These are phyloP conservation scores for Neodon shergylaensis DNA, from an alignment of 2,113 vertebrate species.

Conservation along the genomic window DNA sequence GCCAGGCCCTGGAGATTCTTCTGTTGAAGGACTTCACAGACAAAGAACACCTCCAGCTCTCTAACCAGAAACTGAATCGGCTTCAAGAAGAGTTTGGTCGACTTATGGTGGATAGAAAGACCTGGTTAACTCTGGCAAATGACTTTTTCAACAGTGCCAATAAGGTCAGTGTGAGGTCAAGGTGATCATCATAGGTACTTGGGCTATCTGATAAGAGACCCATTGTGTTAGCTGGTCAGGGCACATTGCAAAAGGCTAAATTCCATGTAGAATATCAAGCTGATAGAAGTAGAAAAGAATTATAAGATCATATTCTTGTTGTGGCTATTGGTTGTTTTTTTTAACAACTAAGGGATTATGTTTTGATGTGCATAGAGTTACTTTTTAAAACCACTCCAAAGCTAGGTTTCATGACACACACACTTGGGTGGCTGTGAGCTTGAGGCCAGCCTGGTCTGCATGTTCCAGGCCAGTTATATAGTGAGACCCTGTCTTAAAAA, in stretches of 20 bases:
- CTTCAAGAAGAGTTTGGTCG: constrained; percentile 84
- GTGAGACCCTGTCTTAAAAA: neutral
- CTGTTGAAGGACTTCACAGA: constrained; percentile 80
- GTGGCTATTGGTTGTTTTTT: constrained; percentile 3
- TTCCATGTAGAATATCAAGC: neutral
- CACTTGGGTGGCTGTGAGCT: neutral
- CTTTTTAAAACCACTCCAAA: neutral
- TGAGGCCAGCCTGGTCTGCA: neutral
- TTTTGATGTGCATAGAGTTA: neutral
- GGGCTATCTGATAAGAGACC: neutral
- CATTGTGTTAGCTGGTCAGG: neutral
- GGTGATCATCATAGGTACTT: neutral
- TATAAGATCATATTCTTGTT: constrained; percentile 13
- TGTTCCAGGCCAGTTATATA: neutral
- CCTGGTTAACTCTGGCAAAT: constrained; percentile 86
- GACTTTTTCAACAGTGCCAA: constrained; percentile 87
- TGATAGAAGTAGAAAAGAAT: neutral
- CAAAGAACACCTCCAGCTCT: constrained; percentile 84
- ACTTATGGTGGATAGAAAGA: constrained; percentile 83
- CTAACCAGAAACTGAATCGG: constrained; percentile 83
- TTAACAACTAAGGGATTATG: neutral
- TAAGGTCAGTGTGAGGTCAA: constrained; percentile 85
- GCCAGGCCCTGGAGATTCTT: constrained; percentile 83
- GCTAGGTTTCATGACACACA: neutral
- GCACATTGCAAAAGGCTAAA: neutral